A percentile compares a stretch with the other conserved stretches of the same genome.
Conservation (phyloP, 1,140 invertebrate species). For the Meloidogyne hapla region DNA sequence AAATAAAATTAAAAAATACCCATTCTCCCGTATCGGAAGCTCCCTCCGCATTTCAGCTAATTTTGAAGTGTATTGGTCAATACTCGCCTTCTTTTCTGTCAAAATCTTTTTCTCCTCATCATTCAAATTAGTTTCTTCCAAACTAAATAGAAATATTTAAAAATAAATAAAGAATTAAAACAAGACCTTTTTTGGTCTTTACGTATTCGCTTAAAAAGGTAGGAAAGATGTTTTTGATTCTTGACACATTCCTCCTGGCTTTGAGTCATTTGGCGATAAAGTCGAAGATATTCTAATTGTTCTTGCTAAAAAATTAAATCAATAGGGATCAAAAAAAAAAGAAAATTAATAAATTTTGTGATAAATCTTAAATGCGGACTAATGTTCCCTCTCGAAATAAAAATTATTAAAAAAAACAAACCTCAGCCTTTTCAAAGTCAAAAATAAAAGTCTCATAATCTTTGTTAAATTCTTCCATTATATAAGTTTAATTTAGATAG, state of each 20-base stretch:
- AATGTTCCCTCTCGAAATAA: no score
- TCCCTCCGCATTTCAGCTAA: conserved; percentile 53
- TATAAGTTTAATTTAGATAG: not conserved
- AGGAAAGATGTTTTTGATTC: conserved; percentile 54
- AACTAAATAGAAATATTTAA: conserved; percentile 36
- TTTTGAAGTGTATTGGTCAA: conserved; percentile 43
- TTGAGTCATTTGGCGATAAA: conserved; percentile 47
- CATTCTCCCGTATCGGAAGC: conserved; percentile 52
- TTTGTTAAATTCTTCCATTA: conserved; percentile 21
- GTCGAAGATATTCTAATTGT: conserved; percentile 52
- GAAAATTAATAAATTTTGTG: no score
- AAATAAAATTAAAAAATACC: conserved; percentile 41
- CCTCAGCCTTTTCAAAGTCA: conserved; percentile 48
- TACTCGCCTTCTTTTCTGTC: conserved; percentile 16
- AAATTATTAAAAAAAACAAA: no score
- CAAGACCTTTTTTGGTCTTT: conserved; percentile 42
- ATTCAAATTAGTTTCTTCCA: conserved; percentile 24
- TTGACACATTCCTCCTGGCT: conserved; percentile 43
- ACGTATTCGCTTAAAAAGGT: conserved; percentile 43
- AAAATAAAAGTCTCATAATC: conserved; percentile 40
- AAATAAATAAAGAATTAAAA: not conserved
- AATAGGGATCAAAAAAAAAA: not conserved
- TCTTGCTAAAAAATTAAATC: conserved; percentile 35
- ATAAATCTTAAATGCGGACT: no score
- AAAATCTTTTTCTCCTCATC: conserved; percentile 36